phyloP scores from a whole-genome alignment of 2,113 vertebrate genomes.

The Phalacrocorax carbo region DNA sequence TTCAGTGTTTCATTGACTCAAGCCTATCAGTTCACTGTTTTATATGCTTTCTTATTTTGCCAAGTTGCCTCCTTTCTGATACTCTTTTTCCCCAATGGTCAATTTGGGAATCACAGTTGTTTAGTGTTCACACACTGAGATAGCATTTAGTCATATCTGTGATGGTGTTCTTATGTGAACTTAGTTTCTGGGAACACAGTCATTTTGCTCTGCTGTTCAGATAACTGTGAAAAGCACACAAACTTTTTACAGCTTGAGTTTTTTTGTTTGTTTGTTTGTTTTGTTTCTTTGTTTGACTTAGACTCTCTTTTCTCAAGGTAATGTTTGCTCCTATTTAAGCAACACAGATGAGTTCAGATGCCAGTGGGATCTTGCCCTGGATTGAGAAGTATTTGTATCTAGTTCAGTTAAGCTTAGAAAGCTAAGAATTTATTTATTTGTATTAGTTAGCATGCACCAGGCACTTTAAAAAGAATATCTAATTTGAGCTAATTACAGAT shows the following conservation, averaged over 20 bases:
- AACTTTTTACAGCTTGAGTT: neutral
- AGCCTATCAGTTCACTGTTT: neutral
- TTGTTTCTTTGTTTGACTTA: neutral
- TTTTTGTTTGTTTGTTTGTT: neutral
- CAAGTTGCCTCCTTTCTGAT: neutral
- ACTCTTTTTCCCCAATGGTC: neutral
- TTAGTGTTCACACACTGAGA: slow-evolving; percentile 12
- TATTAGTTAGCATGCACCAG: neutral
- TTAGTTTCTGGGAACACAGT: slow-evolving; percentile 53
- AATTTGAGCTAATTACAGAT: neutral
- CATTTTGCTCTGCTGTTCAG: neutral
- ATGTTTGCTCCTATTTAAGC: neutral
- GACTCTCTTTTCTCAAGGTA: neutral
- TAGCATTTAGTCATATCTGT: slow-evolving; percentile 44
- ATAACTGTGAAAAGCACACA: neutral
- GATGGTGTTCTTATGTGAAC: neutral
- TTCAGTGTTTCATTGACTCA: neutral
- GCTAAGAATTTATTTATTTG: neutral
- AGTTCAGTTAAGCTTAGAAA: neutral
- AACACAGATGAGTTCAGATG: neutral
- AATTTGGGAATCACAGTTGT: neutral
- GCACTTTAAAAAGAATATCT: neutral
- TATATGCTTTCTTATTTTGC: slow-evolving; percentile 5
- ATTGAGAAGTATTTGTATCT: neutral
- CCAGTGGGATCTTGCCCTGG: neutral